A percentile compares a stretch with the other conserved stretches of the same genome.
These are phyloP conservation scores for Bolinopsis microptera DNA, from an alignment of 37 sponge, comb jelly and placozoan species.

Conservation along the genomic window DNA sequence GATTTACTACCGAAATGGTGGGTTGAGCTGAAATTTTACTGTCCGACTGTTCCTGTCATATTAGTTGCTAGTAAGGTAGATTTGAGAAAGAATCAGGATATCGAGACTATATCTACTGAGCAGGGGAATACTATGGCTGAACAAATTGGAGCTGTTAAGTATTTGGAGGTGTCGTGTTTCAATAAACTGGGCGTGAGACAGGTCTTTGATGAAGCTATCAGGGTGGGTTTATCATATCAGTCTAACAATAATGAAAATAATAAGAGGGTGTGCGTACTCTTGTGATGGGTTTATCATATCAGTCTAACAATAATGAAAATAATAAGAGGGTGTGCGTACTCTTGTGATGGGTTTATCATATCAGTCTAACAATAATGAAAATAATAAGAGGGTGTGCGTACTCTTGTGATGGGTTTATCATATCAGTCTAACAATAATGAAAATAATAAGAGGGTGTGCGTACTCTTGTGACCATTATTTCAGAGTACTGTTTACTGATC, in stretches of 20 bases:
- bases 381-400: too few relatives aligned
- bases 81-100: not conserved
- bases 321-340: too few relatives aligned
- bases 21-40: not conserved
- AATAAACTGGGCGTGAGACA: not conserved
- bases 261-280: not conserved
- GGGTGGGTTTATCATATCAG: not conserved
- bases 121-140: not conserved
- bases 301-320: too few relatives aligned
- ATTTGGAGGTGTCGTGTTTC: not conserved
- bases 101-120: not conserved
- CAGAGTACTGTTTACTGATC: too few relatives aligned
- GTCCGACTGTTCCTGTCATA: conserved; percentile 8
- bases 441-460: too few relatives aligned
- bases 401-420: too few relatives aligned
- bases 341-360: too few relatives aligned
- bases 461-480: too few relatives aligned
- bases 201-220: not conserved
- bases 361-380: too few relatives aligned
- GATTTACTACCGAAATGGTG: not conserved
- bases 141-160: not conserved
- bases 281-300: too few relatives aligned
- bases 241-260: not conserved
- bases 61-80: not conserved
- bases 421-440: too few relatives aligned